These are phyloP conservation scores for Pterocles orientalis DNA, from an alignment of 2,113 vertebrate genomes.

Conservation along the genomic window DNA sequence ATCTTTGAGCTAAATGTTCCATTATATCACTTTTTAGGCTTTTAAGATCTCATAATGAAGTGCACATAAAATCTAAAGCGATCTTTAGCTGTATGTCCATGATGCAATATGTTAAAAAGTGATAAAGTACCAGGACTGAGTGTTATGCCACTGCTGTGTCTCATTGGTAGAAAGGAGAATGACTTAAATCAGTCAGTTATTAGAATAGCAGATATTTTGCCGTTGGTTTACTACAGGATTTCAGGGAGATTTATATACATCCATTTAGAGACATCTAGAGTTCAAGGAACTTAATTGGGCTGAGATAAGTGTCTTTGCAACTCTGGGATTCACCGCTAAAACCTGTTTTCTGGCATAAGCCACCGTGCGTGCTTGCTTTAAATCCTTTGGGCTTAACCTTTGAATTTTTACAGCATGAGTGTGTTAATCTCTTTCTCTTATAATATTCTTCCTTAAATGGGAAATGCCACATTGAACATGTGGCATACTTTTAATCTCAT, in stretches of 20 bases:
- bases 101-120: background rate
- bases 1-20: constrained; percentile 46
- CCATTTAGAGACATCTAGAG: background rate
- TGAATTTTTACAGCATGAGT: background rate
- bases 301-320: background rate
- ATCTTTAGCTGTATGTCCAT: background rate
- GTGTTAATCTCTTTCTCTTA: constrained; percentile 23
- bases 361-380: background rate
- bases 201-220: background rate
- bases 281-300: constrained; percentile 14
- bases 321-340: background rate
- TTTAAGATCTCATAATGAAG: constrained; percentile 16
- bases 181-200: background rate
- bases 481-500: background rate
- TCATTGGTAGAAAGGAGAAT: background rate
- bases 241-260: background rate
- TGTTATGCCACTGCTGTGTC: background rate
- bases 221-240: background rate
- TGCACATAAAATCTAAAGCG: background rate
- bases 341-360: background rate
- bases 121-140: background rate
- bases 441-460: background rate
- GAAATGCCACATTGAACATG: background rate
- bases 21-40: constrained; percentile 43
- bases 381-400: constrained; percentile 20